These are phyloP conservation scores for Echinops telfairi DNA, from an alignment of 2,113 vertebrate genomes.

Conservation along the genomic window DNA sequence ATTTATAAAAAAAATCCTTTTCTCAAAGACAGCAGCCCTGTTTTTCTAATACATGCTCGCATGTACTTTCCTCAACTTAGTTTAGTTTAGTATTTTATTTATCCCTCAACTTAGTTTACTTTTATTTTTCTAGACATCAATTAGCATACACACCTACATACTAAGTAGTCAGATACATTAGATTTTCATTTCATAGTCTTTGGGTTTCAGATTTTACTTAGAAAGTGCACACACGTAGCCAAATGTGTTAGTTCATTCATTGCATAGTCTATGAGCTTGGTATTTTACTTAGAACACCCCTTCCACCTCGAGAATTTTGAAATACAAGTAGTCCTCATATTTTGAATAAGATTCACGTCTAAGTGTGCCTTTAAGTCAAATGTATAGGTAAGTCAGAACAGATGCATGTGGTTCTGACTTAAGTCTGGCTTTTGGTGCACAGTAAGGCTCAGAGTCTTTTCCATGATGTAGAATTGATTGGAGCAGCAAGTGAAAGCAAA, in stretches of 20 bases:
- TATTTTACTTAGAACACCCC: not conserved
- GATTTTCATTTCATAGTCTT: not conserved
- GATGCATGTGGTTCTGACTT: too few relatives aligned
- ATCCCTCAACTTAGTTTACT: not conserved
- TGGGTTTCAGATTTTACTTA: not conserved
- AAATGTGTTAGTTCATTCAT: too few relatives aligned
- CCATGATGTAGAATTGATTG: too few relatives aligned
- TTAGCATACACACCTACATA: not conserved
- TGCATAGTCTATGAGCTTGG: too few relatives aligned
- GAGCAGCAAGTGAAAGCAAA: too few relatives aligned
- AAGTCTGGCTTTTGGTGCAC: too few relatives aligned
- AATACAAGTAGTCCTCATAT: not conserved
- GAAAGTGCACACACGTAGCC: too few relatives aligned
- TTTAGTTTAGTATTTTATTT: not conserved
- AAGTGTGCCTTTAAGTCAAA: too few relatives aligned
- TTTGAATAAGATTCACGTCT: too few relatives aligned
- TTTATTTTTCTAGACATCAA: not conserved
- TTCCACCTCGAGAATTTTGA: conserved; percentile 14
- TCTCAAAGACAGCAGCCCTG: not conserved
- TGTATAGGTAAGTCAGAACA: too few relatives aligned
- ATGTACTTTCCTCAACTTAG: conserved; percentile 1
- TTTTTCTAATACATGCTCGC: not conserved
- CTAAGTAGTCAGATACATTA: not conserved
- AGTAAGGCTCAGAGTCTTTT: too few relatives aligned
- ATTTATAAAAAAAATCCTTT: not conserved